phyloP scores from a whole-genome alignment of 2,888 invertebrate genomes.

The Hecatera dysodea region DNA sequence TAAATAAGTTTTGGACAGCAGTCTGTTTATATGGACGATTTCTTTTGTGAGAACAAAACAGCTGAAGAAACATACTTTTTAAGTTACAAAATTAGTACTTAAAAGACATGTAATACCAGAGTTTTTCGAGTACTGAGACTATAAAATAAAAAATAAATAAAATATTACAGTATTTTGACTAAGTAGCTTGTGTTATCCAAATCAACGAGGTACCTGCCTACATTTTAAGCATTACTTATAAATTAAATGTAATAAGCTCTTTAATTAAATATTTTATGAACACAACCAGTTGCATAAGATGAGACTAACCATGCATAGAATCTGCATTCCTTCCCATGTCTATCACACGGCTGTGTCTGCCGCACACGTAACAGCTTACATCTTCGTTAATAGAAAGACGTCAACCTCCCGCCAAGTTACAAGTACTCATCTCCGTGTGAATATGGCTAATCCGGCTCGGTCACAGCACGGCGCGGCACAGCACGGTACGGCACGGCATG shows the following conservation, averaged over 20 bases:
- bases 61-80: not conserved
- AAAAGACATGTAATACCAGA: too few species aligned
- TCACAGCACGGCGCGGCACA: not conserved
- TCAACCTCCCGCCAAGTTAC: constrained; percentile 12
- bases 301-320: not conserved
- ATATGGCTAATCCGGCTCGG: constrained; percentile 13
- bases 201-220: too few species aligned
- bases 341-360: not conserved
- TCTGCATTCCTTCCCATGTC: not conserved
- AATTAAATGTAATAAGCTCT: not conserved
- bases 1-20: not conserved
- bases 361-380: constrained; percentile 8
- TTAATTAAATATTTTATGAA: too few species aligned
- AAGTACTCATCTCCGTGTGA: constrained; percentile 14
- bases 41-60: constrained; percentile 13
- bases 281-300: not conserved
- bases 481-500: not conserved
- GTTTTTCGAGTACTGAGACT: not conserved
- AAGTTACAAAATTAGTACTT: not conserved
- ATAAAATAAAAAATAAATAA: too few species aligned
- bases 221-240: not conserved
- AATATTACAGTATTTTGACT: not conserved
- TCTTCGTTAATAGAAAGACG: constrained; percentile 11
- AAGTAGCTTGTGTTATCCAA: not conserved
- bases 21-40: not conserved